Base-by-base conservation (phyloP, 1,140 invertebrate species). In the Cydia strobilella region DNA sequence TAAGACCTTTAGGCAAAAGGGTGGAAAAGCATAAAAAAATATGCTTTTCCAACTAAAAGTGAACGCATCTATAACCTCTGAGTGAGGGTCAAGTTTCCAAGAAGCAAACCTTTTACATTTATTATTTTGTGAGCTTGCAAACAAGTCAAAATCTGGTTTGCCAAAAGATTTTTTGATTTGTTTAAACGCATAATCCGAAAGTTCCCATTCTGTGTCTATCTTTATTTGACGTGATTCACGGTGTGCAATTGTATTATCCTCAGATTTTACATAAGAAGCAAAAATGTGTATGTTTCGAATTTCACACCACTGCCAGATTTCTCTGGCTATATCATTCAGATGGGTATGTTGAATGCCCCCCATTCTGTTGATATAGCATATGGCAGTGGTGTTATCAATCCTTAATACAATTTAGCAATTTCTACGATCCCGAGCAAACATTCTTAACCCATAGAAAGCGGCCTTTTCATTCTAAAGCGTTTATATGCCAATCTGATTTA, bases 321-420 rank as follows among this genome's bases (percentile, higher is more conserved):
- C 39, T 73, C 72, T 66, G 15, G 74, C 39, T 62, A 79, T 35
- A 18, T 72, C 23, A 20, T 71, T 82, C 1, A 86, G 69, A 12
- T 77, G 72, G 18, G 74, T 72, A 72, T 75, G 78, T 42, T 76
- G 79, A 23, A 83, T 75, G 3, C 75, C 59, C 13, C 75, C 75
- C 71, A 76, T 76, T 72, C 66, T 73, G 39, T 76, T 76, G n/a
- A 76, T 72, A 45, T 72, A 76, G n/a, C 63, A 42, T 45, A 76
- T 72, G 12, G 75, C 75, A 13, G 75, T 86, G 6, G 82, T 82
- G 42, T 88, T 85, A 71, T 88, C 82, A 15, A 82, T 76, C 51
- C 74, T 18, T 3, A 79, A 77, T 48, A 79, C 51, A 63, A 83
- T 84, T 62, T 82, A 75, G 54, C 79, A 82, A 27, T 79, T 74